These are phyloP conservation scores for Babyrousa celebensis DNA, from an alignment of 2,797 vertebrate species.

Conservation along the genomic window DNA sequence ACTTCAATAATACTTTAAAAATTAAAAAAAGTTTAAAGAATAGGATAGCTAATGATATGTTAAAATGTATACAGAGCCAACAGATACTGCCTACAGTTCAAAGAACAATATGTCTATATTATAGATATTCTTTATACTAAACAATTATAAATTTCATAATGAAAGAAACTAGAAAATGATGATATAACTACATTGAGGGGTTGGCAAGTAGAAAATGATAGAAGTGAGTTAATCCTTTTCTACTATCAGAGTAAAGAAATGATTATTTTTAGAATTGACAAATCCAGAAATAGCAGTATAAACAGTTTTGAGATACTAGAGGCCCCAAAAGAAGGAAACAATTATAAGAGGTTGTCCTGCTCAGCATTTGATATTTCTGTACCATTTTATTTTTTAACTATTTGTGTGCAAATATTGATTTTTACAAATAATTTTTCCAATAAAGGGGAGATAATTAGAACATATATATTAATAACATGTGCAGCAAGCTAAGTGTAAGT, in stretches of 20 bases:
- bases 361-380: not conserved
- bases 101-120: not conserved
- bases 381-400: not conserved
- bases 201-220: not conserved
- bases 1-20: too few species aligned
- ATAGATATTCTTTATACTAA: not conserved
- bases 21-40: not conserved
- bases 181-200: not conserved
- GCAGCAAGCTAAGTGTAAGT: not conserved
- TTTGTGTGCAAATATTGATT: not conserved
- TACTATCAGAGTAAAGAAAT: not conserved
- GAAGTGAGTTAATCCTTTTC: not conserved
- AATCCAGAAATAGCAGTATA: not conserved
- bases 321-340: not conserved
- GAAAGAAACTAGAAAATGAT: not conserved
- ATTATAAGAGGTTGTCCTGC: not conserved
- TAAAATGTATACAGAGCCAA: not conserved
- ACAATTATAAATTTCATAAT: slow-evolving; percentile 12
- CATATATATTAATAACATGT: not conserved
- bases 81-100: not conserved
- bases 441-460: not conserved
- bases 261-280: not conserved
- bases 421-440: not conserved
- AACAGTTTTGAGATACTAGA: not conserved
- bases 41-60: not conserved